These are phyloP conservation scores for Chiloscyllium punctatum DNA, from an alignment of 2,797 vertebrate species.

Conservation along the genomic window DNA sequence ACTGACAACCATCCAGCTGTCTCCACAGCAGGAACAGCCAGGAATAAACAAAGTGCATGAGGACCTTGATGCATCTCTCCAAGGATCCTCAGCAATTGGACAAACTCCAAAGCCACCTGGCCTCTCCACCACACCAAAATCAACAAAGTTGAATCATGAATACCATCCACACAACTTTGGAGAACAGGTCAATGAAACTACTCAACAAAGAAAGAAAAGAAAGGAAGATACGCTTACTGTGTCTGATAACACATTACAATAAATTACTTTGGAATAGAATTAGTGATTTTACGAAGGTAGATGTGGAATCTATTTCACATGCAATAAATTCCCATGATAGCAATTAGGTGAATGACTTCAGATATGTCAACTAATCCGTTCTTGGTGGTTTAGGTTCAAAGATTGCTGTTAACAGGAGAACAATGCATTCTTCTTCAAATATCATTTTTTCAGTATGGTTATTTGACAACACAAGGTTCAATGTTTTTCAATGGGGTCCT, in stretches of 20 bases:
- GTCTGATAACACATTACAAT: neutral
- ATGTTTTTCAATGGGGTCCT: neutral
- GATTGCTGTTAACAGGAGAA: neutral
- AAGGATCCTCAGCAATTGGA: neutral
- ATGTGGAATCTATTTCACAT: neutral
- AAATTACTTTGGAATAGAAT: neutral
- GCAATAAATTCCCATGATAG: neutral
- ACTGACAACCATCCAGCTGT: conserved; percentile 16
- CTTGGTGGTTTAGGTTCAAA: neutral
- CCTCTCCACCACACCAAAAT: conserved; percentile 1
- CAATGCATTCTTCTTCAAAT: neutral
- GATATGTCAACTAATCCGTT: neutral
- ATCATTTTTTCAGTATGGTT: too few relatives aligned
- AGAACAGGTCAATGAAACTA: neutral
- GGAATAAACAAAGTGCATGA: neutral
- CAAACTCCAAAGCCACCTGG: conserved; percentile 19
- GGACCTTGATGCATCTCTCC: neutral
- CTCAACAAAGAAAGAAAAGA: neutral
- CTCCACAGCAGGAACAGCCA: neutral
- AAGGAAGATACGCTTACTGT: conserved; percentile 1
- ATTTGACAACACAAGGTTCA: neutral
- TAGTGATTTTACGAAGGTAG: neutral
- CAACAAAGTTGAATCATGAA: neutral
- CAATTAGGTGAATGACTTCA: neutral
- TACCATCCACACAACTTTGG: neutral